Percentiles rank a stretch among this genome's conserved stretches.
phyloP scores from a whole-genome alignment of 2,797 vertebrate genomes.

The Amniataba percoides region DNA sequence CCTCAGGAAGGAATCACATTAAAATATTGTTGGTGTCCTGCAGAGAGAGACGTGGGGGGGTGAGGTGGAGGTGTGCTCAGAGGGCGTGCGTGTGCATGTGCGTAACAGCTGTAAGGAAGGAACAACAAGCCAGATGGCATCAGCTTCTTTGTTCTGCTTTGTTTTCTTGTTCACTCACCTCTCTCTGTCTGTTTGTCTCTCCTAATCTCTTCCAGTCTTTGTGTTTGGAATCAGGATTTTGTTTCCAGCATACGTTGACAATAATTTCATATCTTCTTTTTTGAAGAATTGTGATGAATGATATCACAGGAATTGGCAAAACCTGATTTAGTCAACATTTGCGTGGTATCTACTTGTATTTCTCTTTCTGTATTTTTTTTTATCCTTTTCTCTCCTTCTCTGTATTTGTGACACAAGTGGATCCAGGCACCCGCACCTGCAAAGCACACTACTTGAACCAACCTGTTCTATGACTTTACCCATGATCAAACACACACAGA shows the following conservation, averaged over 20 bases:
- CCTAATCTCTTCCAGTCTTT: slow-evolving; percentile 29
- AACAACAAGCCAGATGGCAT: slow-evolving; percentile 61
- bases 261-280: slow-evolving; percentile 28
- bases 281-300: slow-evolving; percentile 33
- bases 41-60: slow-evolving; percentile 40
- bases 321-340: background rate
- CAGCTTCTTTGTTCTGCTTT: slow-evolving; percentile 59
- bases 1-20: slow-evolving; percentile 64
- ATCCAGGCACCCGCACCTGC: too few species aligned
- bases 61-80: slow-evolving; percentile 17
- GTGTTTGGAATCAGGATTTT: slow-evolving; percentile 29
- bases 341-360: background rate
- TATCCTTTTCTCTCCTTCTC: background rate
- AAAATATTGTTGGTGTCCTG: slow-evolving; percentile 66
- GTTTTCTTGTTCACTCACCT: slow-evolving; percentile 49
- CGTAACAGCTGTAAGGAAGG: slow-evolving; percentile 57
- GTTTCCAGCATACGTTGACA: slow-evolving; percentile 33
- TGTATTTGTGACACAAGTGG: background rate
- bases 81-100: slow-evolving; percentile 20
- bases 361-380: background rate
- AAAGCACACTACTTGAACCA: too few species aligned
- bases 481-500: too few species aligned
- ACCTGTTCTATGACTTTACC: too few species aligned
- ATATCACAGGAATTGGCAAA: slow-evolving; percentile 23
- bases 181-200: slow-evolving; percentile 33